A percentile compares a stretch with the other conserved stretches of the same genome.
Conservation (phyloP, 2,797 vertebrate genomes). For the Yasuhikotakia modesta region DNA sequence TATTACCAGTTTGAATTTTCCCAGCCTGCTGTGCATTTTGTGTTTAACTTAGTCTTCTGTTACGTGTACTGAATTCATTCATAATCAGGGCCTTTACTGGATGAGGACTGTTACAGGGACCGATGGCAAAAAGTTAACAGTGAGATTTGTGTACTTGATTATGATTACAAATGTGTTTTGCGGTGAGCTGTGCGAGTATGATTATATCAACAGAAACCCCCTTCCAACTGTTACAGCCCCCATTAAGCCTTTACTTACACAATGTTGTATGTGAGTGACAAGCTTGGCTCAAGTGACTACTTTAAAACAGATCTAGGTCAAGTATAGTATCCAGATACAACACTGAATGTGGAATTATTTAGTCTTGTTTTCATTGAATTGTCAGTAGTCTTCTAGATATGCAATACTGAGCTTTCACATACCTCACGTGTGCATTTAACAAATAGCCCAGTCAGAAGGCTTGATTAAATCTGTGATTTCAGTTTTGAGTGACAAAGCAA, state of each 20-base stretch:
- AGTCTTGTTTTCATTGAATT: slow-evolving; percentile 29
- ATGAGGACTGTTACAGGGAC: slow-evolving; percentile 13
- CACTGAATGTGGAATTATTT: slow-evolving; percentile 48
- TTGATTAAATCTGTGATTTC: slow-evolving; percentile 46
- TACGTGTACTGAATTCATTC: slow-evolving; percentile 4
- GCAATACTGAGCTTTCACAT: slow-evolving; percentile 60
- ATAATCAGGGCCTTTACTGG: slow-evolving; percentile 9
- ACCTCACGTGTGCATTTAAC: slow-evolving; percentile 58
- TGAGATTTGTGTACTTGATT: slow-evolving; percentile 18
- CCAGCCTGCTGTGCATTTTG: slow-evolving; percentile 1
- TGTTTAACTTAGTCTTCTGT: slow-evolving; percentile 21
- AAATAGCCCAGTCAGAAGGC: slow-evolving; percentile 52
- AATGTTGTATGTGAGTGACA: slow-evolving; percentile 25
- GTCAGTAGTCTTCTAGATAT: slow-evolving; percentile 51
- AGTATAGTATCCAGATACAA: slow-evolving; percentile 39
- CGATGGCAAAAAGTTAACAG: slow-evolving; percentile 13
- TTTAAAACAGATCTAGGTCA: slow-evolving; percentile 30
- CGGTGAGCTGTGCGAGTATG: background rate
- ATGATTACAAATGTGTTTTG: slow-evolving; percentile 13
- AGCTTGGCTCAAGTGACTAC: slow-evolving; percentile 26
- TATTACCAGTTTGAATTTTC: slow-evolving; percentile 6
- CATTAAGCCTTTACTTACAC: slow-evolving; percentile 5
- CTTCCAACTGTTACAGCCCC: slow-evolving; percentile 6
- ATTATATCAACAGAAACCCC: slow-evolving; percentile 12
- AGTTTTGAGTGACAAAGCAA: slow-evolving; percentile 46